Conservation (phyloP, 2,888 invertebrate species). For the Ctenicera cuprea region DNA sequence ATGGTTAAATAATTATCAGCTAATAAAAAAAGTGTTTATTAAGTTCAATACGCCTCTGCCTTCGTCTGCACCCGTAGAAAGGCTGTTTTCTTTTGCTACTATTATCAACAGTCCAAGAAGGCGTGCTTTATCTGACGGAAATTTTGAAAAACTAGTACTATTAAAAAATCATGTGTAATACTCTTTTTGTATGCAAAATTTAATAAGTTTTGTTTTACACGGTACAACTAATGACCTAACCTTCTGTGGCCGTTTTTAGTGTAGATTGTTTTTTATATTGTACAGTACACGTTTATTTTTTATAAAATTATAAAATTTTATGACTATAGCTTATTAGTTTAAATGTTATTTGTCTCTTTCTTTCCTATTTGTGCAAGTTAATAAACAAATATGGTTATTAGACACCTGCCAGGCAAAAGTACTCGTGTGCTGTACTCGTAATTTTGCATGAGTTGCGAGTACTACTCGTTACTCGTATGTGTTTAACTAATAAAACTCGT, state of each 20-base stretch:
- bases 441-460: too few species aligned
- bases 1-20: slow-evolving; percentile 40
- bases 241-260: slow-evolving; percentile 7
- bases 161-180: slow-evolving; percentile 33
- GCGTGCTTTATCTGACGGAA: slow-evolving; percentile 42
- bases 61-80: slow-evolving; percentile 55
- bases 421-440: too few species aligned
- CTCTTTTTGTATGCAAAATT: neutral
- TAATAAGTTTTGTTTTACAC: slow-evolving; percentile 10
- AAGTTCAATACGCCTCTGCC: slow-evolving; percentile 53
- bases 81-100: too few species aligned
- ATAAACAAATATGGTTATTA: too few species aligned
- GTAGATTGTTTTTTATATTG: neutral
- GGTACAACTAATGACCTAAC: slow-evolving; percentile 1
- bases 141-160: slow-evolving; percentile 49
- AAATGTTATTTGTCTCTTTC: neutral
- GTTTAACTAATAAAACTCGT: too few species aligned
- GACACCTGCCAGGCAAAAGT: too few species aligned
- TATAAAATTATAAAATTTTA: slow-evolving; percentile 1
- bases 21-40: slow-evolving; percentile 51
- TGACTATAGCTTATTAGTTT: neutral
- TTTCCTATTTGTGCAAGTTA: neutral
- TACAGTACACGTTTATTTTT: neutral
- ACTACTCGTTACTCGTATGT: too few species aligned
- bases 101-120: slow-evolving; percentile 47